Conservation (phyloP, 2,888 invertebrate species). For the Cerceris ruficornis region DNA sequence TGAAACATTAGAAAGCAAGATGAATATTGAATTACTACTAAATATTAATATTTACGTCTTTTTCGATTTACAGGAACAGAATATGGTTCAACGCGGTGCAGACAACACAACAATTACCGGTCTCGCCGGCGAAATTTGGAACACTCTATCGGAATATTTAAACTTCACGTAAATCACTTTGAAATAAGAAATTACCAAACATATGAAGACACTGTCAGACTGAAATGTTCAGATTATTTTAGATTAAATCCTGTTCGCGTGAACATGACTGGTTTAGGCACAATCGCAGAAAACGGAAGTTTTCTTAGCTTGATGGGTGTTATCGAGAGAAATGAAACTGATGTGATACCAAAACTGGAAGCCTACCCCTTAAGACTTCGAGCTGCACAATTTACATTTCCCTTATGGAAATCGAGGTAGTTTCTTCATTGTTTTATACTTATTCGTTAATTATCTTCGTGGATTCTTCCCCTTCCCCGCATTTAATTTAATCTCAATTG, state of each 20-base stretch:
- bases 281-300: fast-evolving
- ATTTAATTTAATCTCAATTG: no score
- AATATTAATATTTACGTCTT: not conserved
- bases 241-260: conserved; percentile 39
- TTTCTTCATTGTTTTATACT: not conserved
- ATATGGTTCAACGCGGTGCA: conserved; percentile 20
- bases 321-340: conserved; percentile 30
- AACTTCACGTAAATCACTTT: conserved; percentile 63
- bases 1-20: no score
- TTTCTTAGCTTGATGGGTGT: conserved; percentile 30
- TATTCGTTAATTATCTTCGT: no score
- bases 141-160: conserved; percentile 46
- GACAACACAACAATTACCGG: conserved; percentile 52
- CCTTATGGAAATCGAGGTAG: conserved; percentile 57
- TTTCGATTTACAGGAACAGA: conserved; percentile 24
- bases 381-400: conserved; percentile 33
- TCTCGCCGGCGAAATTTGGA: conserved; percentile 59
- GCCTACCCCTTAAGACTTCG: not conserved
- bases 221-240: not conserved
- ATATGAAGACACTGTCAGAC: not conserved
- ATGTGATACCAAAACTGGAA: conserved; percentile 40
- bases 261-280: not conserved
- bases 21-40: no score
- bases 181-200: not conserved
- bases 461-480: no score